Percentiles rank a stretch among this genome's conserved stretches.
phyloP scores from a whole-genome alignment of 2,113 vertebrate species.

The Ranitomeya imitator region DNA sequence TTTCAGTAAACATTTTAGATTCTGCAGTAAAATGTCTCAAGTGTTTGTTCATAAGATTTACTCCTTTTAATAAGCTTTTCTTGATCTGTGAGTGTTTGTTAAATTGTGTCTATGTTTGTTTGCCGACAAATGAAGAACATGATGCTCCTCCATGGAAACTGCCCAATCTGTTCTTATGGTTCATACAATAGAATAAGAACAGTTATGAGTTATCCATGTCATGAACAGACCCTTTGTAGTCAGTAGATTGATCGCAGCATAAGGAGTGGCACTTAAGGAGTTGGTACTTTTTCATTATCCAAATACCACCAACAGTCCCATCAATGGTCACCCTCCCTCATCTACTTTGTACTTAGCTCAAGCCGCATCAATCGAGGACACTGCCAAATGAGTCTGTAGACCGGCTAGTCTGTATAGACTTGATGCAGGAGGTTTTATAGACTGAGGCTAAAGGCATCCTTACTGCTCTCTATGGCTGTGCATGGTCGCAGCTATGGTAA shows the following conservation, averaged over 20 bases:
- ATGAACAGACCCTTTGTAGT: neutral
- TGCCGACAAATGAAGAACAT: neutral
- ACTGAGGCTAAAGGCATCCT: too few species aligned
- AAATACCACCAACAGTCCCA: too few species aligned
- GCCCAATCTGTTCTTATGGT: neutral
- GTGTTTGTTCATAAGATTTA: constrained; percentile 18
- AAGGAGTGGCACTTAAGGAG: neutral
- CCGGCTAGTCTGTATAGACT: too few species aligned
- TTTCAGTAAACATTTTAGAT: constrained; percentile 14
- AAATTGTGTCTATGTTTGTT: neutral
- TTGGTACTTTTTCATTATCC: too few species aligned
- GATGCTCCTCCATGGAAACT: neutral
- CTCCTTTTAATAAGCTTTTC: neutral
- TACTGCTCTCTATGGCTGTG: too few species aligned
- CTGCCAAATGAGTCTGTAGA: too few species aligned
- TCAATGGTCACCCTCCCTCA: too few species aligned
- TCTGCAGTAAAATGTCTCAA: neutral
- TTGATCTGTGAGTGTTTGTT: neutral
- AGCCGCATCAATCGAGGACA: too few species aligned
- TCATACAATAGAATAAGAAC: neutral
- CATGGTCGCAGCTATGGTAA: too few species aligned
- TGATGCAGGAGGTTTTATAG: too few species aligned
- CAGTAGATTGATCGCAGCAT: neutral
- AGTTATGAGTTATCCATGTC: neutral
- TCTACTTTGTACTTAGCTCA: too few species aligned